phyloP scores from a whole-genome alignment of 64 coral and sea anemone genomes.

The Pachyseris speciosa region DNA sequence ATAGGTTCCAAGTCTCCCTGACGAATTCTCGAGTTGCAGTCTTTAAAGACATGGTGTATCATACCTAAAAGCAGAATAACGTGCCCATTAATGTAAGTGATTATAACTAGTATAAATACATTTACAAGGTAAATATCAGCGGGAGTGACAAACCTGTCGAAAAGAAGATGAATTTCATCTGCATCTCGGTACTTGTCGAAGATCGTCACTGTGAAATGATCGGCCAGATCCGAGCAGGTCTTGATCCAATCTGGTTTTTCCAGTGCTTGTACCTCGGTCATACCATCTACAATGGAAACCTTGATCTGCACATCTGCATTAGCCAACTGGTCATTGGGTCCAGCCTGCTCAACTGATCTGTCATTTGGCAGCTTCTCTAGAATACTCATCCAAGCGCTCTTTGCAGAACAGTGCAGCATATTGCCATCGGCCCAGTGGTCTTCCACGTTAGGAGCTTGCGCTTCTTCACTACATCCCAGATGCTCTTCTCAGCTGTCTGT shows the following conservation, averaged over 20 bases:
- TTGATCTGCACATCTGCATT: too few relatives aligned
- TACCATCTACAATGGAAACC: slow-evolving; percentile 40
- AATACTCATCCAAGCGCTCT: too few relatives aligned
- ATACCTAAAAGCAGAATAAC: slow-evolving; percentile 33
- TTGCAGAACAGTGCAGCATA: too few relatives aligned
- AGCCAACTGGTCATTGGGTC: too few relatives aligned
- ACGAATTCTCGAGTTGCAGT: background rate
- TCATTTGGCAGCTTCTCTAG: too few relatives aligned
- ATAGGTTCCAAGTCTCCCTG: slow-evolving; percentile 12
- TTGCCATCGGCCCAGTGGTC: too few relatives aligned
- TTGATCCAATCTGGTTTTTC: slow-evolving; percentile 72
- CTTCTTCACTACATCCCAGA: too few relatives aligned
- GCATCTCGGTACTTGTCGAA: too few relatives aligned
- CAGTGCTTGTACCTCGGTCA: slow-evolving; percentile 55
- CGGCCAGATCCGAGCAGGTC: slow-evolving; percentile 50
- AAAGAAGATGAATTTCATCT: slow-evolving; percentile 51
- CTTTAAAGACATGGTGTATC: slow-evolving; percentile 40
- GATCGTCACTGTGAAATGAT: slow-evolving; percentile 43
- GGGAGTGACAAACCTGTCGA: slow-evolving; percentile 49
- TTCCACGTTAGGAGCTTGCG: too few relatives aligned
- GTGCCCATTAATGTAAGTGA: too few relatives aligned
- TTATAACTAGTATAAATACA: background rate
- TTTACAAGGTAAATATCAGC: slow-evolving; percentile 17
- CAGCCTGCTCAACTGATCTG: too few relatives aligned
- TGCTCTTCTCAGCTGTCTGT: too few relatives aligned